Base-by-base conservation (phyloP, 2,797 vertebrate species). In the Sebastolobus altivelis region DNA sequence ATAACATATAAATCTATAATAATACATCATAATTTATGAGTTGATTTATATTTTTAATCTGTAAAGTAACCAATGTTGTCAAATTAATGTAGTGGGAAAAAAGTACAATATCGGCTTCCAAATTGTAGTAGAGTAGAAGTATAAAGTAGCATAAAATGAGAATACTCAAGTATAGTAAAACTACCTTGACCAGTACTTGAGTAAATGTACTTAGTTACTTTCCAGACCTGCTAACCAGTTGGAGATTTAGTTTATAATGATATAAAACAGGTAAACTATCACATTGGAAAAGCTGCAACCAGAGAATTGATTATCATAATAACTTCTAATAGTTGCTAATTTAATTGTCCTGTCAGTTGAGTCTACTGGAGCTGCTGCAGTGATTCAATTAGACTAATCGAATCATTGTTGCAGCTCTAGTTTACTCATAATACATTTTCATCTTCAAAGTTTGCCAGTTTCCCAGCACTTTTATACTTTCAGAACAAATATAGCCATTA, bases 251-350 rank as follows among this genome's bases (percentile, higher is more conserved):
- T 56, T 40, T 33, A 56, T 3, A 29, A 61, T 10, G 3, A 43
- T 29, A 31, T 38, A n/a, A 40, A 65, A 75, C 2, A 54, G 4
- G 10, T 35, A 35, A 75, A 49, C 43, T 16, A 68, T 60, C 38
- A 11, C 49, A 22, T 65, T 67, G 63, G 43, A 52, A 62, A 56
- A 66, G 38, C 75, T 69, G 33, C 2, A 70, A 52, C 25, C 1
- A 18, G 38, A 79, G 6, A 75, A 65, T 31, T 72, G 25, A 80
- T 75, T 18, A 79, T 76, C 40, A 61, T 13, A 63, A 60, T 5
- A 16, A 33, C 18, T 58, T 29, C 52, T 9, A 54, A 65, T 49
- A 18, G 66, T 22, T 8, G 35, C 56, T 70, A 52, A 86, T 86
- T 49, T 20, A 18, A 49, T 49, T 49, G 18, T 49, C 18, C 43